phyloP scores from a whole-genome alignment of 1,140 invertebrate species.

The Drosophila mojavensis region DNA sequence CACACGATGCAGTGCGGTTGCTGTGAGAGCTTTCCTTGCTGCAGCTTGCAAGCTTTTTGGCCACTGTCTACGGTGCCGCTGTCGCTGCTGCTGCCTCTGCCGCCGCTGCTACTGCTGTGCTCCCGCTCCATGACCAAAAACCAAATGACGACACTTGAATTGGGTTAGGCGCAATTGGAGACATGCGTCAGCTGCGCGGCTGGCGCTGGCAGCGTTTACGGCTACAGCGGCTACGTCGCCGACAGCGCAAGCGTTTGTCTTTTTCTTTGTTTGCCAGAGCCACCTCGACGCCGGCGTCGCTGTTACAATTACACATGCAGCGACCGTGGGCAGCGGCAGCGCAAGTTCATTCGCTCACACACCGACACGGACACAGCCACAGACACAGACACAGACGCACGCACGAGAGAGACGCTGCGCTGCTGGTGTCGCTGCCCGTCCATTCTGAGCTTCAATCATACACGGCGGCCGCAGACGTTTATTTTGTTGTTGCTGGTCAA shows the following conservation, averaged over 20 bases:
- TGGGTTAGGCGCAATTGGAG: constrained; percentile 72
- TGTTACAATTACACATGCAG: constrained; percentile 37
- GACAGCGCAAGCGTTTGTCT: constrained; percentile 21
- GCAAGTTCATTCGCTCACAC: constrained; percentile 32
- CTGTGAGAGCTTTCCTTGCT: constrained; percentile 14
- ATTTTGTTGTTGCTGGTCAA: constrained; percentile 65
- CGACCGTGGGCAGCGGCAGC: neutral
- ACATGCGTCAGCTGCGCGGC: constrained; percentile 55
- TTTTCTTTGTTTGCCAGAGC: constrained; percentile 41
- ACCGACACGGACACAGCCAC: too few relatives aligned
- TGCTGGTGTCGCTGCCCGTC: constrained; percentile 35
- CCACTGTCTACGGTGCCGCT: neutral
- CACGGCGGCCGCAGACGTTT: constrained; percentile 46
- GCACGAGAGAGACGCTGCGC: neutral
- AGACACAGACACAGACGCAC: too few relatives aligned
- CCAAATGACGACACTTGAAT: constrained; percentile 66
- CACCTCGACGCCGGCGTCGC: constrained; percentile 20
- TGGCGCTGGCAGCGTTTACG: neutral
- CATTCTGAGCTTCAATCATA: constrained; percentile 74
- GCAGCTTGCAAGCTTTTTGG: constrained; percentile 21
- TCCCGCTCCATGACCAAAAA: constrained; percentile 55
- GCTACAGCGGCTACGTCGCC: neutral
- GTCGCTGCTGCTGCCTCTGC: neutral
- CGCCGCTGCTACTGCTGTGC: neutral
- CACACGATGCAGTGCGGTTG: constrained; percentile 11